phyloP scores from a whole-genome alignment of 2,888 invertebrate species.

The Diplazon laetatorius region DNA sequence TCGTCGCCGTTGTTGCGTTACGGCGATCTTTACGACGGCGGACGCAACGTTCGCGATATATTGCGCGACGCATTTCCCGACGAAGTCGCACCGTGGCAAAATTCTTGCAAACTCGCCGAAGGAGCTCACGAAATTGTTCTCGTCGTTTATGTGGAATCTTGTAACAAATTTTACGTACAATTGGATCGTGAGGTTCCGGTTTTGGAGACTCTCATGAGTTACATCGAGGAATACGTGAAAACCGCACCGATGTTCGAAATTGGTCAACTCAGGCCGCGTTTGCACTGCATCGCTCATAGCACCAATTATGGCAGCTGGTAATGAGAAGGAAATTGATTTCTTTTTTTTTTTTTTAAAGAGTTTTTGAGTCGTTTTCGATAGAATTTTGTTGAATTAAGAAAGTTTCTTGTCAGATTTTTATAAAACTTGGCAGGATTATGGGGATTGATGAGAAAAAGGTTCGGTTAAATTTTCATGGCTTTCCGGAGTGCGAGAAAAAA shows the following conservation, averaged over 20 bases:
- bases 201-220: conserved; percentile 87
- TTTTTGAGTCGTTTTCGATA: too few species aligned
- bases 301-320: conserved; percentile 91
- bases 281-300: conserved; percentile 92
- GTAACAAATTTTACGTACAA: conserved; percentile 90
- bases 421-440: too few species aligned
- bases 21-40: conserved; percentile 87
- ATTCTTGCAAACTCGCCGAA: conserved; percentile 65
- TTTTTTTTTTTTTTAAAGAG: conserved; percentile 10
- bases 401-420: too few species aligned
- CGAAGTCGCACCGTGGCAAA: conserved; percentile 57
- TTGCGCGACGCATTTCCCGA: conserved; percentile 80
- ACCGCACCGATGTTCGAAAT: conserved; percentile 81
- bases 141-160: conserved; percentile 88
- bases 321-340: conserved; percentile 6
- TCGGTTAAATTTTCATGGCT: too few species aligned
- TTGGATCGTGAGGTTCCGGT: conserved; percentile 85
- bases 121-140: conserved; percentile 76
- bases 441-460: too few species aligned
- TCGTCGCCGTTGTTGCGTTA: conserved; percentile 89
- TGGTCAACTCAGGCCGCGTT: conserved; percentile 84
- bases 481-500: too few species aligned
- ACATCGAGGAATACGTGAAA: conserved; percentile 86
- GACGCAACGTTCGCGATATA: conserved; percentile 85
- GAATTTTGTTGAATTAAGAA: too few species aligned